Percentiles rank a stretch among this genome's conserved stretches.
These are phyloP conservation scores for Homarus gammarus DNA, from an alignment of 2,888 invertebrate genomes.

Conservation along the genomic window DNA sequence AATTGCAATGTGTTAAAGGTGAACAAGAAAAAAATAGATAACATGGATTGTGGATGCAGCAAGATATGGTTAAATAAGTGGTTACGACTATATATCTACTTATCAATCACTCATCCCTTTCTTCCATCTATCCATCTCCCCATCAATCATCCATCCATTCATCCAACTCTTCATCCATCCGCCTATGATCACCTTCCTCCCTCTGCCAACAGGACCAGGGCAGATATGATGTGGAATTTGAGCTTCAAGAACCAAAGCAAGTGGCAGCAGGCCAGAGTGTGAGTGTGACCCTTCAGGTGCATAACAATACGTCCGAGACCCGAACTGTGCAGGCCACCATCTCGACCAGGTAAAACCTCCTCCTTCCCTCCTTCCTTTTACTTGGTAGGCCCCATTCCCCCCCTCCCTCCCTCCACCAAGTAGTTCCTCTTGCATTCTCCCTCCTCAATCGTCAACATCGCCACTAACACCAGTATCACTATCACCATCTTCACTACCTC, in stretches of 20 bases:
- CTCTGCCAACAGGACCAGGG: slow-evolving; percentile 79
- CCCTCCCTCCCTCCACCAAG: no score
- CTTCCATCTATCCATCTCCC: neutral
- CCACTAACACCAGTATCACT: no score
- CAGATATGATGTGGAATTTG: slow-evolving; percentile 78
- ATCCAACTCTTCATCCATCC: neutral
- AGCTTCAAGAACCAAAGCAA: slow-evolving; percentile 84
- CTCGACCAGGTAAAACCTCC: slow-evolving; percentile 80
- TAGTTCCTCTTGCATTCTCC: no score
- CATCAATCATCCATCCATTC: neutral
- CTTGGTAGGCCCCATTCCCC: no score
- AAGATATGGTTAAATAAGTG: no score
- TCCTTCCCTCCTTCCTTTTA: neutral
- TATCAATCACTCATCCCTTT: neutral
- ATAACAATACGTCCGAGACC: slow-evolving; percentile 84
- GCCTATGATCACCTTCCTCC: slow-evolving; percentile 22
- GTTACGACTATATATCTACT: neutral
- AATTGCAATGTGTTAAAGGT: neutral
- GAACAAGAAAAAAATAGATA: no score
- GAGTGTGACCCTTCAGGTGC: slow-evolving; percentile 84
- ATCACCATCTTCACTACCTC: no score
- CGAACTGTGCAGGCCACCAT: slow-evolving; percentile 84
- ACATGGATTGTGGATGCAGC: no score
- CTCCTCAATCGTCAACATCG: no score
- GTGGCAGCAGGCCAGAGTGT: slow-evolving; percentile 85